Percentiles rank a stretch among this genome's conserved stretches.
Evolutionary conservation across 2,888 invertebrate species (phyloP).

Genomic region (Luffia ferchaultella): DNA sequence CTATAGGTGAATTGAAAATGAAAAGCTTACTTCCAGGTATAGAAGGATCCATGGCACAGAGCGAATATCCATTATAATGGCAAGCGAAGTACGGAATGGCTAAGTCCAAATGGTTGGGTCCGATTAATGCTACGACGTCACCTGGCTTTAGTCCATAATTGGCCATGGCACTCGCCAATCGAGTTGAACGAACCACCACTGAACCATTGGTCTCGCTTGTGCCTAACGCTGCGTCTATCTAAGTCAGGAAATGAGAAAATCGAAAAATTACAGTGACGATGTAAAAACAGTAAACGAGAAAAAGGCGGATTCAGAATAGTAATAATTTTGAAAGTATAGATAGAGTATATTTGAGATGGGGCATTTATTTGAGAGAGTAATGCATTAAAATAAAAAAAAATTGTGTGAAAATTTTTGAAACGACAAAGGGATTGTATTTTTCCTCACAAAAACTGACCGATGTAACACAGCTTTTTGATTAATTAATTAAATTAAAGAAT

Average conservation of each 20-base stretch:
- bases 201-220: constrained; percentile 26
- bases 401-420: no score
- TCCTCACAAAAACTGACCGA: no score
- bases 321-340: no score
- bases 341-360: no score
- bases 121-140: constrained; percentile 27
- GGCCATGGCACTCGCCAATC: constrained; percentile 27
- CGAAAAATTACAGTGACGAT: no score
- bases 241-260: constrained; percentile 1
- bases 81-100: constrained; percentile 29
- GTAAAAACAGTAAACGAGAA: no score
- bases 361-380: no score
- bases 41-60: constrained; percentile 26
- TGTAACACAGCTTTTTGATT: no score
- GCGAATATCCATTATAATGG: constrained; percentile 25
- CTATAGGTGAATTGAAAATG: neutral
- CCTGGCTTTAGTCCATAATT: constrained; percentile 26
- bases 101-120: constrained; percentile 27
- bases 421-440: no score
- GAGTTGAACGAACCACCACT: constrained; percentile 24
- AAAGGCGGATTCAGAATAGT: no score
- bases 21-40: constrained; percentile 20
- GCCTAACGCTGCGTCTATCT: constrained; percentile 31
- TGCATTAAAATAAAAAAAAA: no score
- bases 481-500: no score